Evolutionary conservation across 2,888 invertebrate species (phyloP).

Genomic region (Acronicta aceris): DNA sequence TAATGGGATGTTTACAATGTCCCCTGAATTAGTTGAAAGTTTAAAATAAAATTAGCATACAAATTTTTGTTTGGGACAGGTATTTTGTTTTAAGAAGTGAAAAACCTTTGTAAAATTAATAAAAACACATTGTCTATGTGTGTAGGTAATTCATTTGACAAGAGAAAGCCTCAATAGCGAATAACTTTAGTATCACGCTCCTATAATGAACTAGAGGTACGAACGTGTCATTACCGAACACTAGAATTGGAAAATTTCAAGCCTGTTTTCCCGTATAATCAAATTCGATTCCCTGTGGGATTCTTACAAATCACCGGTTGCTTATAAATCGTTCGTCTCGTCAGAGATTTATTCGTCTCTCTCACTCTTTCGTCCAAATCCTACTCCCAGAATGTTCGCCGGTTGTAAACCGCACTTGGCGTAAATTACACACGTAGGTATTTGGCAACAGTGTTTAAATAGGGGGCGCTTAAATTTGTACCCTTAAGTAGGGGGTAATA

Average conservation of each 20-base stretch:
- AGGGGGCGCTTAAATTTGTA: slow-evolving; percentile 75
- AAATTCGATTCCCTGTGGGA: slow-evolving; percentile 75
- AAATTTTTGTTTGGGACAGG: too few species aligned
- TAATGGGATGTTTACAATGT: slow-evolving; percentile 39
- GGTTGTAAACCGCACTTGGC: slow-evolving; percentile 76
- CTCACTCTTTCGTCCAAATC: slow-evolving; percentile 55
- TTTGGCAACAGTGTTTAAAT: slow-evolving; percentile 80
- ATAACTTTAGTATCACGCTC: neutral
- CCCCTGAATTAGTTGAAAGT: slow-evolving; percentile 19
- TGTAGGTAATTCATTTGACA: too few species aligned
- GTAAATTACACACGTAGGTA: slow-evolving; percentile 80
- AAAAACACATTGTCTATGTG: too few species aligned
- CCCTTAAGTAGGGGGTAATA: slow-evolving; percentile 77
- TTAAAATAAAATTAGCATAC: neutral
- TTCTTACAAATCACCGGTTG: slow-evolving; percentile 83
- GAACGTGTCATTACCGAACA: slow-evolving; percentile 52
- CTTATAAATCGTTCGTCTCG: slow-evolving; percentile 81
- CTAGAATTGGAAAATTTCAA: slow-evolving; percentile 71
- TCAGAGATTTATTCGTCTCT: slow-evolving; percentile 79
- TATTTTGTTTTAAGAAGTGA: too few species aligned
- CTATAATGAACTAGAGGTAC: slow-evolving; percentile 12
- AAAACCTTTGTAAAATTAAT: too few species aligned
- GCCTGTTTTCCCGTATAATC: slow-evolving; percentile 72
- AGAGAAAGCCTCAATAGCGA: neutral
- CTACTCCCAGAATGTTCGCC: slow-evolving; percentile 59